Evolutionary conservation across 2,797 vertebrate species (phyloP), one percentile per base, ranked within the genome.

Genomic region (Micrastur ruficollis): DNA sequence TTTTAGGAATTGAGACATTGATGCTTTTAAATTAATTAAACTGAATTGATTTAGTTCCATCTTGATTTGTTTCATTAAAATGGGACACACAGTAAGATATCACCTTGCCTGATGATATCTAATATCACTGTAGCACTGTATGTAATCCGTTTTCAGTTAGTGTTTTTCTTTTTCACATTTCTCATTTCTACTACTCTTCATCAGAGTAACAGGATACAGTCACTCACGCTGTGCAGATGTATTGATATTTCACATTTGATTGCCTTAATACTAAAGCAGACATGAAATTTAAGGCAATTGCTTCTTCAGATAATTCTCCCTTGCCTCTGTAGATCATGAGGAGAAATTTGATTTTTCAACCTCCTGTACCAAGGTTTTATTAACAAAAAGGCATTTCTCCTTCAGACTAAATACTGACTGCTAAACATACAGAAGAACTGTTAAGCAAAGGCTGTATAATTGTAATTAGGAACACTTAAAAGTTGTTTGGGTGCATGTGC

Each of bases 211-310:
- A 87, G 18, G 29, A 90, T 56, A 74, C 44, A 92, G 74, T 68
- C 67, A 70, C 15, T 86, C 76, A 76, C 19, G 75, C 73, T 86
- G 61, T 52, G 56, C 50, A 92, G 50, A 79, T 52, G 29, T 49
- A 89, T 53, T 90, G 86, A 81, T 95, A 95, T 85, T 94, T 83
- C 63, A 66, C 38, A 85, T 72, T 63, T 87, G 70, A 94, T 73
- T 82, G 80, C 50, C 40, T 79, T 81, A 88, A 62, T 42, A 84
- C 16, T 70, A 83, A 91, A 93, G 63, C 32, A 95, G 73, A 46
- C 53, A 59, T 49, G 47, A 89, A 93, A 95, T 83, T 89, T 80
- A 85, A 82, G 50, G 53, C 36, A 73, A 90, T 90, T 89, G 10
- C 31, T 95, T 70, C 29, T 55, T 75, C 53, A 79, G 34, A 58